These are phyloP conservation scores for Ctenochaetus hawaiiensis DNA, from an alignment of 2,797 vertebrate species.

Conservation along the genomic window DNA sequence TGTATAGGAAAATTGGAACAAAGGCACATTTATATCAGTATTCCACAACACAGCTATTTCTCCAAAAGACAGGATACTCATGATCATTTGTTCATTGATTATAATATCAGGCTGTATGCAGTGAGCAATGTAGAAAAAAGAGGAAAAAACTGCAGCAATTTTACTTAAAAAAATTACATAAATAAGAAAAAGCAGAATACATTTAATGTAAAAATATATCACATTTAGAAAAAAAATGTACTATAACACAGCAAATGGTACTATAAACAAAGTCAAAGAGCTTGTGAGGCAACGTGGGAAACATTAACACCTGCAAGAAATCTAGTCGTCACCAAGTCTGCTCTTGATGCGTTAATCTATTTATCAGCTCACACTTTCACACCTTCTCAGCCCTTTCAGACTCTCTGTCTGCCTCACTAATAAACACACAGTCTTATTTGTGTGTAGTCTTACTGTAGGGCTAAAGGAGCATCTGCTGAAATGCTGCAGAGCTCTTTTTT, in stretches of 20 bases:
- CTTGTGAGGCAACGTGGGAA: not conserved
- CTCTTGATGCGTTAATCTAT: not conserved
- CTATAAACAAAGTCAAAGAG: not conserved
- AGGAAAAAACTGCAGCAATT: not conserved
- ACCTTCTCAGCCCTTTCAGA: not conserved
- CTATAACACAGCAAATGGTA: not conserved
- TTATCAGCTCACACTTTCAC: slow-evolving; percentile 1
- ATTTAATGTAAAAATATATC: not conserved
- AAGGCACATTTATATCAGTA: not conserved
- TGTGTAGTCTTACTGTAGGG: no score
- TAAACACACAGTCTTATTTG: no score
- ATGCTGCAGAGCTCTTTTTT: not conserved
- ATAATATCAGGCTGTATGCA: not conserved
- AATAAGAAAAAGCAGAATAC: not conserved
- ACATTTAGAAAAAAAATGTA: not conserved
- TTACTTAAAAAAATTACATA: not conserved
- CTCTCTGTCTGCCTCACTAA: slow-evolving; percentile 24
- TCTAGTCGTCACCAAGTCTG: not conserved
- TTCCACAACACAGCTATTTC: not conserved
- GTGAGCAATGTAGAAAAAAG: not conserved
- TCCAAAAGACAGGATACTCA: not conserved
- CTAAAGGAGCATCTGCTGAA: slow-evolving; percentile 11
- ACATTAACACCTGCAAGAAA: not conserved
- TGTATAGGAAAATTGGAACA: not conserved
- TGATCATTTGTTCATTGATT: not conserved